Percentiles rank a stretch among this genome's conserved stretches.
These are phyloP conservation scores for Buphagus erythrorhynchus DNA, from an alignment of 2,797 vertebrate genomes.

Conservation along the genomic window DNA sequence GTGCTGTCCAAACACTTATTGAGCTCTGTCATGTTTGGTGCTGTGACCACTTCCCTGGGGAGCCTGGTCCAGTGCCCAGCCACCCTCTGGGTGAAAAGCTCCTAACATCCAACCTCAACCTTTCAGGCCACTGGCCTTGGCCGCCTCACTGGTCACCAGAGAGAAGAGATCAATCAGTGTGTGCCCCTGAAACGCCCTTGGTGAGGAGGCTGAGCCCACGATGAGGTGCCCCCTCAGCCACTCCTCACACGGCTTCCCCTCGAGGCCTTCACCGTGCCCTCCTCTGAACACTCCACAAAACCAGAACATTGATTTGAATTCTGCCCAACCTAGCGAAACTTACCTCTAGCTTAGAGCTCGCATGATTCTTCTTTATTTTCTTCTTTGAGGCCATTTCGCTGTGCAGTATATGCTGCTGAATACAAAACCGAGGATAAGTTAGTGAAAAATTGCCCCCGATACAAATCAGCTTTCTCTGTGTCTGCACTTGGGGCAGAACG, in stretches of 20 bases:
- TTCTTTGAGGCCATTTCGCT: background rate
- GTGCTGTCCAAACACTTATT: fast-evolving
- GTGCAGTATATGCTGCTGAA: fast-evolving
- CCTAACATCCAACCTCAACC: too few species aligned
- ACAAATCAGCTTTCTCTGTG: background rate
- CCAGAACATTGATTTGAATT: fast-evolving
- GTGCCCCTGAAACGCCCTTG: background rate
- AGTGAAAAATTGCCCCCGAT: fast-evolving
- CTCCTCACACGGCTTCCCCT: background rate
- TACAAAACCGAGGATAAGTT: background rate
- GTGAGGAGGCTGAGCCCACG: too few species aligned
- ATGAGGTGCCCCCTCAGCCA: fast-evolving
- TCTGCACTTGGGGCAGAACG: fast-evolving
- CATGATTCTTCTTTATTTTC: background rate
- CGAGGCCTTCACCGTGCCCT: fast-evolving
- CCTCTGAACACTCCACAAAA: fast-evolving
- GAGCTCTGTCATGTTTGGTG: background rate
- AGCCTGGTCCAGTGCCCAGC: background rate
- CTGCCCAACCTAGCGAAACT: fast-evolving
- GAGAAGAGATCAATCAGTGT: background rate
- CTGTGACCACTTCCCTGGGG: background rate
- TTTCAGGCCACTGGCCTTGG: background rate
- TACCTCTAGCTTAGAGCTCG: background rate
- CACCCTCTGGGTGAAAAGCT: background rate
- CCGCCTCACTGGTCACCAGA: background rate